Evolutionary conservation across 2,888 invertebrate species (phyloP).

Genomic region (Ophioninae sp.): DNA sequence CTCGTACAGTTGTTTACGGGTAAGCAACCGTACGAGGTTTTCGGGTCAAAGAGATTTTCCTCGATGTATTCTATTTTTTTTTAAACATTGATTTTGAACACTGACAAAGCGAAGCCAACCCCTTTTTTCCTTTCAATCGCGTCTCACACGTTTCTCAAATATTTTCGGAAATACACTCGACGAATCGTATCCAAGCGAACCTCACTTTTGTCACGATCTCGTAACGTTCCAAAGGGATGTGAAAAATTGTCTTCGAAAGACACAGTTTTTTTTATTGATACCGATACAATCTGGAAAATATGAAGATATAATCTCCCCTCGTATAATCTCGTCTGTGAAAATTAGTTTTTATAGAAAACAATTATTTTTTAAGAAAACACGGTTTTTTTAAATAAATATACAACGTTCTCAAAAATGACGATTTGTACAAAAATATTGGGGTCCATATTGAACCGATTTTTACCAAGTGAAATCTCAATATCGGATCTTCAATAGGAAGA

Average conservation of each 20-base stretch:
- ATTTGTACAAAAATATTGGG: no score
- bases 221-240: neutral
- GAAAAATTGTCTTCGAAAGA: neutral
- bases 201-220: neutral
- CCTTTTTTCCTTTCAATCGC: neutral
- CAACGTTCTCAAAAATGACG: no score
- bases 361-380: no score
- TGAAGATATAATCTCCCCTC: neutral
- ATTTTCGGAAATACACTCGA: neutral
- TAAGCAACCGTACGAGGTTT: neutral
- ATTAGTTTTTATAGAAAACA: no score
- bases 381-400: no score
- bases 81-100: no score
- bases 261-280: neutral
- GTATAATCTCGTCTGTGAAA: neutral
- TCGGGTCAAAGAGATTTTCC: conserved; percentile 1
- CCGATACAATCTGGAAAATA: neutral
- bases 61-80: neutral
- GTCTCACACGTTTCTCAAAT: neutral
- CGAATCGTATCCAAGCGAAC: neutral
- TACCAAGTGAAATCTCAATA: no score
- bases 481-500: no score
- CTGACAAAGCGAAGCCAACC: neutral
- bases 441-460: no score
- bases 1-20: no score